A percentile compares a stretch with the other conserved stretches of the same genome.
Evolutionary conservation across 2,113 vertebrate species (phyloP).

Genomic region (Eudorcas thomsonii): DNA sequence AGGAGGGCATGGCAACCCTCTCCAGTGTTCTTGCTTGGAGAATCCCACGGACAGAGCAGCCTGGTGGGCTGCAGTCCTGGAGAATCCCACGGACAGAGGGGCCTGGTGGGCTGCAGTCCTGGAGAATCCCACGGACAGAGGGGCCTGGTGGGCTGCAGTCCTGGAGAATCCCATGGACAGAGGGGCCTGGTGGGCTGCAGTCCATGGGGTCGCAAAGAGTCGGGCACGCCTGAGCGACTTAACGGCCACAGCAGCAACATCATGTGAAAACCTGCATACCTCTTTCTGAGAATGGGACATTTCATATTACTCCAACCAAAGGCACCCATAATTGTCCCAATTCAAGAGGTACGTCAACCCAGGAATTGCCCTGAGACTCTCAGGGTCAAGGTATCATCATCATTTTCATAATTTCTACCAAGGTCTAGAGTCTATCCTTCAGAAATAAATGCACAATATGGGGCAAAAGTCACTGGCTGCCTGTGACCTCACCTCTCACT

Average conservation of each 20-base stretch:
- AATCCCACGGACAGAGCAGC: not conserved
- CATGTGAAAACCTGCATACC: not conserved
- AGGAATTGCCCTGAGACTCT: not conserved
- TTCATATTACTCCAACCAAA: not conserved
- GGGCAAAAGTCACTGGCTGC: not conserved
- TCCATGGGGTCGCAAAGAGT: not conserved
- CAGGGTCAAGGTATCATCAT: too few relatives aligned
- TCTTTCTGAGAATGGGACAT: not conserved
- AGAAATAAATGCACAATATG: not conserved
- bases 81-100: not conserved
- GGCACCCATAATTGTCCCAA: not conserved
- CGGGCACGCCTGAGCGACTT: accelerated
- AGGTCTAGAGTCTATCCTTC: not conserved
- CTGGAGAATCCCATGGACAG: not conserved
- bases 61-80: not conserved
- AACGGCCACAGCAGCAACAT: not conserved
- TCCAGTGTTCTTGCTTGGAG: not conserved
- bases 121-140: not conserved
- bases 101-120: not conserved
- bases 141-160: not conserved
- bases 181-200: not conserved
- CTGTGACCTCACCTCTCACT: not conserved
- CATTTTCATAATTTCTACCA: not conserved
- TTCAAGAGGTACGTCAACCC: not conserved
- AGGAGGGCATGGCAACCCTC: not conserved